phyloP scores from a whole-genome alignment of 2,797 vertebrate genomes.

The Kryptopterus vitreolus region DNA sequence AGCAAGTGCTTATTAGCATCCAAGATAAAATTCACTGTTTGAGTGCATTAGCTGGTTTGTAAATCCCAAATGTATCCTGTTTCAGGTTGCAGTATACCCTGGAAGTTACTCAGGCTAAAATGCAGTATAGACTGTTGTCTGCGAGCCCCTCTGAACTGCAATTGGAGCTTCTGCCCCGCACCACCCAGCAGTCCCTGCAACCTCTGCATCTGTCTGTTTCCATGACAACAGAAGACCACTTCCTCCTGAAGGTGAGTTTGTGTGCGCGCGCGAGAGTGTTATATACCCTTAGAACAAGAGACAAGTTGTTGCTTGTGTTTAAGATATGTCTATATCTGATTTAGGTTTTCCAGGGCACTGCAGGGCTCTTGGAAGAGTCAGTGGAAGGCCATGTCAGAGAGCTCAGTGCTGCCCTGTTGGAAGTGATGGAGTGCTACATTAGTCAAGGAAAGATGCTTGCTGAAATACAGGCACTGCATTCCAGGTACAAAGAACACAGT shows the following conservation, averaged over 20 bases:
- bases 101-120: constrained; percentile 47
- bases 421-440: constrained; percentile 64
- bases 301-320: not conserved
- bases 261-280: too few relatives aligned
- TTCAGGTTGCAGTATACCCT: constrained; percentile 64
- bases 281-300: not conserved
- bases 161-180: constrained; percentile 67
- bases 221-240: constrained; percentile 60
- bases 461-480: constrained; percentile 73
- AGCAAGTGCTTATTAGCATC: not conserved
- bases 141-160: constrained; percentile 64
- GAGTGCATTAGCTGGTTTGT: not conserved
- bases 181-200: constrained; percentile 57
- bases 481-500: constrained; percentile 61
- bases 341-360: constrained; percentile 59
- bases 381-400: constrained; percentile 51
- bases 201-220: constrained; percentile 63
- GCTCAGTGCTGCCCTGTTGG: constrained; percentile 65
- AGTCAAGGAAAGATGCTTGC: constrained; percentile 71
- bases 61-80: not conserved
- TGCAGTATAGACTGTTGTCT: constrained; percentile 63
- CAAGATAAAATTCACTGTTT: not conserved
- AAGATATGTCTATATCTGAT: not conserved
- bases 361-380: constrained; percentile 57
- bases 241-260: constrained; percentile 66